phyloP scores from a whole-genome alignment of 2,797 vertebrate species.

The Macroramphosus scolopax region DNA sequence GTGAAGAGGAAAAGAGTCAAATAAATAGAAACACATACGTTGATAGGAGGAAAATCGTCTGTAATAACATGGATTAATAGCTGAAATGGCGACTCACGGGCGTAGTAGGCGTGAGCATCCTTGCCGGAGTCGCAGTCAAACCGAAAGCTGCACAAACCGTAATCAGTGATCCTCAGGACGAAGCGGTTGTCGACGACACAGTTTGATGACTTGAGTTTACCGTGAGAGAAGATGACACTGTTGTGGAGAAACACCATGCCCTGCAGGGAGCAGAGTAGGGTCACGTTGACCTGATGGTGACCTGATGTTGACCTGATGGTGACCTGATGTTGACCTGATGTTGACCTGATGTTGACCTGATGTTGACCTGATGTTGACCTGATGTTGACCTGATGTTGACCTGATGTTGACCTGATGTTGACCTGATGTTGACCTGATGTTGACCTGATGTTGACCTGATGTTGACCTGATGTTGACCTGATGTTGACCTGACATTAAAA shows the following conservation, averaged over 20 bases:
- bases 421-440: neutral
- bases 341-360: neutral
- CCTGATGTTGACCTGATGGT: neutral
- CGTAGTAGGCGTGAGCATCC: constrained; percentile 83
- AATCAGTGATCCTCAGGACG: constrained; percentile 95
- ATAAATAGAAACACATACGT: no score
- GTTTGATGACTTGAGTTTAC: constrained; percentile 95
- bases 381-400: neutral
- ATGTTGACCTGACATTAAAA: no score
- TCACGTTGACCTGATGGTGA: no score
- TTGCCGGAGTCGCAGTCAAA: constrained; percentile 57
- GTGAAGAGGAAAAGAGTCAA: no score
- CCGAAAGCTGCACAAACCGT: constrained; percentile 88
- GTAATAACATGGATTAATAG: no score
- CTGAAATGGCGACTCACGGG: constrained; percentile 78
- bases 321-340: neutral
- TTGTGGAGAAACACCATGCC: constrained; percentile 93
- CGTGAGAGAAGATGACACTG: constrained; percentile 86
- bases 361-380: neutral
- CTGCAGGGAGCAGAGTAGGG: no score
- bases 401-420: neutral
- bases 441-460: neutral
- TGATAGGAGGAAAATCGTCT: no score
- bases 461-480: neutral
- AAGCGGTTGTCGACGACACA: constrained; percentile 95